Conservation (phyloP, 2,797 vertebrate species). For the Somateria mollissima region DNA sequence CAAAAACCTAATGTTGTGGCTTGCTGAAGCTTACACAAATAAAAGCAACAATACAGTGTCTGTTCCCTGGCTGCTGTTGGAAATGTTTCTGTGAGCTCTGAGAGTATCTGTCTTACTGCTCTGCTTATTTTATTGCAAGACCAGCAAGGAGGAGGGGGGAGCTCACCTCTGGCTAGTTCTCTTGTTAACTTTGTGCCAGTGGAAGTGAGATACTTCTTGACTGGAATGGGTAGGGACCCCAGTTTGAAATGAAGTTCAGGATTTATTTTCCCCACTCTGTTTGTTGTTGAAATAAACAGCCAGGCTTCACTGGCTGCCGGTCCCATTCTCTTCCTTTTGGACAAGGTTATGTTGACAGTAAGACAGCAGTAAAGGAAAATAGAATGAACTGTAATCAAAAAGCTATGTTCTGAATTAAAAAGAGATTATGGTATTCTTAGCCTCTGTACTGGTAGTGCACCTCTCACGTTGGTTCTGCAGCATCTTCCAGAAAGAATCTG, state of each 20-base stretch:
- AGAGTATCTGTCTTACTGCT: background rate
- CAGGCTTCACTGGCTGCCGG: background rate
- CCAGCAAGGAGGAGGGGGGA: background rate
- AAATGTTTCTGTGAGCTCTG: background rate
- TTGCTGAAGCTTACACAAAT: background rate
- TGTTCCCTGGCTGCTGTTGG: conserved; percentile 33
- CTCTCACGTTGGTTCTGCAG: background rate
- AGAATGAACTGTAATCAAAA: background rate
- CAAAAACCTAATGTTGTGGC: background rate
- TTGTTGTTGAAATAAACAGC: background rate
- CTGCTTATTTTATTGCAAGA: background rate
- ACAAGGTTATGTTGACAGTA: background rate
- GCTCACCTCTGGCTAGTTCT: background rate
- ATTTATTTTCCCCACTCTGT: background rate
- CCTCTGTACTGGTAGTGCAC: accelerated
- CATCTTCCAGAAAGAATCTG: background rate
- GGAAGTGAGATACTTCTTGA: background rate
- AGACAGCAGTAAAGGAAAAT: background rate
- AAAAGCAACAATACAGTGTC: background rate
- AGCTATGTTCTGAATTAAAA: background rate
- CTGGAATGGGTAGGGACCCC: background rate
- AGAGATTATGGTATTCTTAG: background rate
- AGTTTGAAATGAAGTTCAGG: background rate
- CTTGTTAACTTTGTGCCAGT: background rate
- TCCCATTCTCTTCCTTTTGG: background rate